Evolutionary conservation across 2,797 vertebrate species (phyloP).

Genomic region (Apodemus agrarius): DNA sequence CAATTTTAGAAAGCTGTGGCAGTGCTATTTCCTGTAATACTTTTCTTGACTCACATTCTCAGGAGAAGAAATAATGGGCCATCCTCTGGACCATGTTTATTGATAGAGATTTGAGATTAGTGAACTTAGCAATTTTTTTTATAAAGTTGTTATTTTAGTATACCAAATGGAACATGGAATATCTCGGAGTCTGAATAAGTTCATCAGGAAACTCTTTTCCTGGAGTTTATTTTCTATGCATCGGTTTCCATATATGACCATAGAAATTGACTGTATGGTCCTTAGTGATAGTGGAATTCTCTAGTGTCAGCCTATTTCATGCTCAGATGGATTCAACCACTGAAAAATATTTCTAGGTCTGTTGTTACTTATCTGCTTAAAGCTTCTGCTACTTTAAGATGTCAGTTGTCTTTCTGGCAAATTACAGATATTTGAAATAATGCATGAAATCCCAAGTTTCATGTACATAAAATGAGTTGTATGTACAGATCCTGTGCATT

Average conservation of each 20-base stretch:
- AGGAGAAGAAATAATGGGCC: not conserved
- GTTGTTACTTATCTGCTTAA: not conserved
- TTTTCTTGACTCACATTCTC: not conserved
- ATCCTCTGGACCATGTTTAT: not conserved
- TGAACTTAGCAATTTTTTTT: not conserved
- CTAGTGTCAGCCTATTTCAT: not conserved
- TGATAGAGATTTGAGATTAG: slow-evolving; percentile 53
- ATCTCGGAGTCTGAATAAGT: not conserved
- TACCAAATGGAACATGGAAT: slow-evolving; percentile 9
- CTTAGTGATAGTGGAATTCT: not conserved
- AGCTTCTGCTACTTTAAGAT: not conserved
- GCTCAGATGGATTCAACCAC: not conserved
- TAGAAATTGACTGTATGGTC: not conserved
- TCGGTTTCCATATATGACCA: not conserved
- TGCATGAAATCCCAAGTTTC: not conserved
- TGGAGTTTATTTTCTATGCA: not conserved
- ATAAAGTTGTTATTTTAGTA: slow-evolving; percentile 9
- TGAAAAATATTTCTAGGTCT: not conserved
- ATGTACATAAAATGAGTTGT: not conserved
- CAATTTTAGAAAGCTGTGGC: not conserved
- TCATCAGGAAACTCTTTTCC: not conserved
- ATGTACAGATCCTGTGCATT: not conserved
- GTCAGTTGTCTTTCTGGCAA: not conserved
- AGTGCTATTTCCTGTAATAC: not conserved
- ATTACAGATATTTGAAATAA: slow-evolving; percentile 17